Evolutionary conservation across 2,113 vertebrate genomes (phyloP).

Genomic region (Ceyx cyanopectus): DNA sequence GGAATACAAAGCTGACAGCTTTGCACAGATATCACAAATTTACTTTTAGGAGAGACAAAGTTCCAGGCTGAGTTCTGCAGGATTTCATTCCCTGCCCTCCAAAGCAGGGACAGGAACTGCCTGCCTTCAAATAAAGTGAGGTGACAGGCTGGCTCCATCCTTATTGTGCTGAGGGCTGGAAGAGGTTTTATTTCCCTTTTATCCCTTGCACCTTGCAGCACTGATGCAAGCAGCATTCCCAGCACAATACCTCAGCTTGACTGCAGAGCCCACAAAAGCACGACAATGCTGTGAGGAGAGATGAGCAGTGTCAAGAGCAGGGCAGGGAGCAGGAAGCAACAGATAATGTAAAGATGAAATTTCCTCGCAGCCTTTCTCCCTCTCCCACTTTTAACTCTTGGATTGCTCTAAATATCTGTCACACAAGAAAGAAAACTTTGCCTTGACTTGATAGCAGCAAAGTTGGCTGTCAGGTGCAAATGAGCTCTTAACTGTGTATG

Average conservation of each 20-base stretch:
- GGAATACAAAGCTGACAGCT: not conserved
- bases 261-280: not conserved
- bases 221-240: not conserved
- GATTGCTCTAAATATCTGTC: not conserved
- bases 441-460: fast-evolving
- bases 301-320: not conserved
- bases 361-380: not conserved
- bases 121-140: not conserved
- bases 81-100: not conserved
- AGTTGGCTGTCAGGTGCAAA: not conserved
- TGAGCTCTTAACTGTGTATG: fast-evolving
- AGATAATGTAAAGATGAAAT: not conserved
- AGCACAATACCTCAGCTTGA: not conserved
- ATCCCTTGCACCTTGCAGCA: not conserved
- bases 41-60: not conserved
- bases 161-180: not conserved
- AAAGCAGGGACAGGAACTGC: not conserved
- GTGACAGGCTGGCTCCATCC: not conserved
- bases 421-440: not conserved
- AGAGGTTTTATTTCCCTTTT: not conserved
- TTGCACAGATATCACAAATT: not conserved
- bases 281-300: not conserved
- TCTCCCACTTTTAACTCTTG: not conserved
- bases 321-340: not conserved
- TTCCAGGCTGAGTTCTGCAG: not conserved